Evolutionary conservation across 2,888 invertebrate genomes (phyloP), one percentile per base, ranked within the genome.

Genomic region (Apomyelois bistriatella): DNA sequence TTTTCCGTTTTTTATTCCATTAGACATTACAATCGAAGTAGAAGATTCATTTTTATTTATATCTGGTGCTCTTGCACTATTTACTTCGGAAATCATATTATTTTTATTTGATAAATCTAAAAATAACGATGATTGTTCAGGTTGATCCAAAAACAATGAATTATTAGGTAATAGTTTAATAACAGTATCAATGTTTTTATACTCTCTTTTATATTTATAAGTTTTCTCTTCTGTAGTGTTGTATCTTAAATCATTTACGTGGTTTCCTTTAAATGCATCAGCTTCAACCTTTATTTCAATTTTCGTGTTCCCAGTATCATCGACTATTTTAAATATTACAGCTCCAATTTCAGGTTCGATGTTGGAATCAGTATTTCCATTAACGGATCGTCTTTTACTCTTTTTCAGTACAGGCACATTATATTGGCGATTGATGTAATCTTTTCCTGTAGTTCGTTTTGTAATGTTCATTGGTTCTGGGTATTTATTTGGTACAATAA

Each of bases 241-340:
- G 2, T 12, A 12, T 12, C 6, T 37, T 12, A 6, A n/a, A 13
- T 38, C 9, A 1, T 30, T 43, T 8, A 30, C 3, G 8, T 43
- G n/a, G 28, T 47, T 60, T 9, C 48, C 58, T 49, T 58, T 48
- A 6, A 49, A 49, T 22, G 42, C 52, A 17, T 67, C 61, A 2
- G 66, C 43, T 9, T 59, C 57, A 22, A 82, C 43, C 64, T 77
- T 76, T 6, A 83, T 78, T 64, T 79, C 75, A 47, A 81, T 65
- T 53, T 62, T 72, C 1, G 76, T 55, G 8, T 65, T 43, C 1
- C 71, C 72, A 5, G 53, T 61, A 0, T 68, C 59, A 35, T 76
- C 68, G 28, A 73, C 41, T n/a, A 83, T 67, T 57, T 77, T 75
- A 6, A 85, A 42, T 35, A 77, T 50, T 2, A 82, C 53, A 28